Percentiles rank a stretch among this genome's conserved stretches.
Conservation (phyloP, 2,888 invertebrate species). For the Timema podura region DNA sequence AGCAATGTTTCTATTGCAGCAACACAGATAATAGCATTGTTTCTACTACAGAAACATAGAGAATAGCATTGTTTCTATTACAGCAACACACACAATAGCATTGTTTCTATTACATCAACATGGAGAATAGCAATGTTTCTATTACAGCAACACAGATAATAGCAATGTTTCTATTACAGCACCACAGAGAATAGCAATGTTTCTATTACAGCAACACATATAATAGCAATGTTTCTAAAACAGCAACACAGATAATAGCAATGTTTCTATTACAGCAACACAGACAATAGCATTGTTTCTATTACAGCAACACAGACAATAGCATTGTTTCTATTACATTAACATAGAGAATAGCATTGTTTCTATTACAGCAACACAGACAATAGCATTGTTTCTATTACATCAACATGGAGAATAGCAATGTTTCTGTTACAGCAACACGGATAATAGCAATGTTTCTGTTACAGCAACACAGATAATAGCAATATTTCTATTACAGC, state of each 20-base stretch:
- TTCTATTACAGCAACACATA: constrained; percentile 66
- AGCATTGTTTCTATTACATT: constrained; percentile 47
- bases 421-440: constrained; percentile 58
- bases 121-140: constrained; percentile 58
- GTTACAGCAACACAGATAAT: constrained; percentile 79
- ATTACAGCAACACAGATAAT: constrained; percentile 79
- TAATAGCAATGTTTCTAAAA: constrained; percentile 16
- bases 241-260: constrained; percentile 82
- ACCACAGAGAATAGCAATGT: constrained; percentile 72
- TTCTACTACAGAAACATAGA: constrained; percentile 71
- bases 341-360: constrained; percentile 72
- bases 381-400: constrained; percentile 17
- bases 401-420: constrained; percentile 82
- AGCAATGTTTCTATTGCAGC: constrained; percentile 47
- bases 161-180: constrained; percentile 47
- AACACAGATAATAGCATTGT: constrained; percentile 70
- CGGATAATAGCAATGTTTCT: constrained; percentile 55
- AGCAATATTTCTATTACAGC: constrained; percentile 47
- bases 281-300: constrained; percentile 55
- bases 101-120: constrained; percentile 58
- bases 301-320: constrained; percentile 79
- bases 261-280: constrained; percentile 58
- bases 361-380: constrained; percentile 71
- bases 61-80: constrained; percentile 42
- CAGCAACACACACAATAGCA: constrained; percentile 78